Evolutionary conservation across 2,113 vertebrate species (phyloP).

Genomic region (Lanius collurio): DNA sequence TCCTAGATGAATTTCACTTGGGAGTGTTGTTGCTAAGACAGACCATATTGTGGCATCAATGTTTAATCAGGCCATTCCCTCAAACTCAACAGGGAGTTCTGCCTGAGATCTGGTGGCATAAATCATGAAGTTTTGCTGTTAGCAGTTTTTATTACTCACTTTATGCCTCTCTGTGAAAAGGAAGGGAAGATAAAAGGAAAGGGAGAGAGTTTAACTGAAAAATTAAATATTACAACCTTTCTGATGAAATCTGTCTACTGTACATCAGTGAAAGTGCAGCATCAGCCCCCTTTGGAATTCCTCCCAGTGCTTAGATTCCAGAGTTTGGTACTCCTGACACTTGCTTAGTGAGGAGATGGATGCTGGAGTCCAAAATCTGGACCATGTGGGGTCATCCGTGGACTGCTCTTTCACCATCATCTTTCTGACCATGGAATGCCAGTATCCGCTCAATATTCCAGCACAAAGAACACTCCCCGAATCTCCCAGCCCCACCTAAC

Average conservation of each 20-base stretch:
- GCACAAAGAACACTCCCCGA: background rate
- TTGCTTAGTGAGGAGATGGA: background rate
- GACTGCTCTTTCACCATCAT: background rate
- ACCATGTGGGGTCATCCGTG: background rate
- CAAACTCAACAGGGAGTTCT: conserved; percentile 34
- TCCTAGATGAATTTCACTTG: conserved; percentile 31
- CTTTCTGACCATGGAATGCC: background rate
- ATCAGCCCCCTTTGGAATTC: background rate
- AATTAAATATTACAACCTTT: background rate
- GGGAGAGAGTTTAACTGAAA: background rate
- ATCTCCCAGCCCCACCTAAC: background rate
- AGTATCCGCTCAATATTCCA: background rate
- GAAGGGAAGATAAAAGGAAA: background rate
- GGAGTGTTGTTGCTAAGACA: conserved; percentile 34
- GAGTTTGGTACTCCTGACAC: background rate
- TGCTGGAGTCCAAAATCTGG: background rate
- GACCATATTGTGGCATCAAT: conserved; percentile 60
- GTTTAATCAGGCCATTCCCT: conserved; percentile 55
- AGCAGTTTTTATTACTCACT: conserved; percentile 27
- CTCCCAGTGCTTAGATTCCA: background rate
- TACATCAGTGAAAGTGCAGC: background rate
- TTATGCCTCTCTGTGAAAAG: background rate
- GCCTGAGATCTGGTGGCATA: background rate
- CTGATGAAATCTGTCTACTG: background rate
- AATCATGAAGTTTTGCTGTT: conserved; percentile 22